Evolutionary conservation across 2,888 invertebrate species (phyloP).

Genomic region (Leuctra nigra): DNA sequence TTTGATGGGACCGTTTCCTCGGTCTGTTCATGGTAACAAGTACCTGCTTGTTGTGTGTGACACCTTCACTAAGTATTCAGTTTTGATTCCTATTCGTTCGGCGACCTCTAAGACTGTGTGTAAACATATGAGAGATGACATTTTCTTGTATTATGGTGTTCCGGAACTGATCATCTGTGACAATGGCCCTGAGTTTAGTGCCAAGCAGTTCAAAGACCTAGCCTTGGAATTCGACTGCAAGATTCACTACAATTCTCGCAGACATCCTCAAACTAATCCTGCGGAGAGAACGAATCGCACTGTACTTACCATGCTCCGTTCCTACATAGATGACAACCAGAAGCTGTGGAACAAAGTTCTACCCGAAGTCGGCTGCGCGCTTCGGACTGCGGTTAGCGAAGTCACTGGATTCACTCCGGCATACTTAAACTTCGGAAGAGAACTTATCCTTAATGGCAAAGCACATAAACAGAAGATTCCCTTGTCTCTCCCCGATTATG

Average conservation of each 20-base stretch:
- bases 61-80: not conserved
- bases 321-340: not conserved
- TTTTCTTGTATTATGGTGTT: not conserved
- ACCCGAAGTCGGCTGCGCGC: not conserved
- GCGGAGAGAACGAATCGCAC: not conserved
- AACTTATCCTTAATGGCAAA: not conserved
- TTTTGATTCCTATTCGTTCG: not conserved
- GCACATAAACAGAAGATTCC: not conserved
- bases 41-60: constrained; percentile 32
- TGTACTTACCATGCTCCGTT: not conserved
- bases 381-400: not conserved
- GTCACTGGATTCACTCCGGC: not conserved
- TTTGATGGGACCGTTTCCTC: constrained; percentile 5
- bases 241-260: not conserved
- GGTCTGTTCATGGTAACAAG: not conserved
- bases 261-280: not conserved
- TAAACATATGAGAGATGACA: not conserved
- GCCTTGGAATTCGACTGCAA: too few species aligned
- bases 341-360: not conserved
- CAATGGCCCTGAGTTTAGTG: not conserved
- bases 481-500: not conserved
- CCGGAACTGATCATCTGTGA: not conserved
- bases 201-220: not conserved
- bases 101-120: not conserved
- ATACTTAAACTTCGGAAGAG: not conserved